Conservation (phyloP, 2,113 vertebrate genomes). For the Mobula birostris region DNA sequence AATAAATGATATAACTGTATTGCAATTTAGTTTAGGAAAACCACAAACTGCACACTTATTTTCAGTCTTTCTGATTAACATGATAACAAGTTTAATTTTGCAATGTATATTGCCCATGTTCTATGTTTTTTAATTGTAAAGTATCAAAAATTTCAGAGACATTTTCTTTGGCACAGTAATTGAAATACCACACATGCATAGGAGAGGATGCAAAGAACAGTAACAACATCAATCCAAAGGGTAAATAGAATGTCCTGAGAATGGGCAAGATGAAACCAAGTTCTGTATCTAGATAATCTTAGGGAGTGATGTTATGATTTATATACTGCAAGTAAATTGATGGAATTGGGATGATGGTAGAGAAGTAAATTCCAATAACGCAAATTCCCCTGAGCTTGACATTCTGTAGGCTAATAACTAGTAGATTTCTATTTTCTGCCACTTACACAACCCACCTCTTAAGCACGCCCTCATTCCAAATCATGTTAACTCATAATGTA, state of each 20-base stretch:
- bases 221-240: background rate
- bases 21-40: no score
- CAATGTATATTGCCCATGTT: background rate
- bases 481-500: background rate
- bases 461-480: background rate
- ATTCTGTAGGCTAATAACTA: background rate
- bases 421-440: background rate
- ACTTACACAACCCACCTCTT: background rate
- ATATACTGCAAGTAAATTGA: background rate
- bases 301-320: background rate
- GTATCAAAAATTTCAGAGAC: no score
- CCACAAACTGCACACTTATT: background rate
- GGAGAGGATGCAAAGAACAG: background rate
- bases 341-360: no score
- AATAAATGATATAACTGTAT: background rate
- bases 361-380: background rate
- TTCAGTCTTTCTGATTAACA: background rate
- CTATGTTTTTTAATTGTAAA: background rate
- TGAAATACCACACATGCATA: background rate
- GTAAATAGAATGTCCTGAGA: background rate
- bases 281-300: background rate
- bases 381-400: background rate
- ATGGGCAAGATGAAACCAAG: background rate
- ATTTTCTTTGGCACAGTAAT: background rate
- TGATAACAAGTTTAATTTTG: background rate